Evolutionary conservation across 1,140 invertebrate genomes (phyloP), one percentile per base, ranked within the genome.

Genomic region (Zaprionus tsacasi): DNA sequence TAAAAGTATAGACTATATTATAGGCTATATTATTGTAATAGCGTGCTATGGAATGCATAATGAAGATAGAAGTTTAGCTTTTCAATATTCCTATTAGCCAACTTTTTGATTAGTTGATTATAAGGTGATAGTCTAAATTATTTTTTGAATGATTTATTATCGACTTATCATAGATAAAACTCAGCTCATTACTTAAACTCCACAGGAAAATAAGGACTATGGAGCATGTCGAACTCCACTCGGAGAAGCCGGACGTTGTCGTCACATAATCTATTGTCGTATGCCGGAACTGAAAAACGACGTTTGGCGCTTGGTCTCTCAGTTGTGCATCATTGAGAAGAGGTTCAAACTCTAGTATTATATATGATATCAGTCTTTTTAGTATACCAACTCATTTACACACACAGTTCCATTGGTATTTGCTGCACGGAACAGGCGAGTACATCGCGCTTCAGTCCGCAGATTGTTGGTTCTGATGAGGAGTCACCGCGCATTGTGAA

Each of bases 271-370:
- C 21, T 94, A 94, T 82, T 96, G 96, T 75, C 91, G 94, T n/a
- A 92, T 95, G 76, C 93, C 95, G 0, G 93, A 94, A 15, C 93
- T 95, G 64, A 93, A 93, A 50, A 91, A 91, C 1, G 94, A 95
- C 77, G 94, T 94, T 58, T 92, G 93, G 65, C 93, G 93, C 40
- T 93, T 95, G 45, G 93, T 96, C 79, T 93, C 95, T 52, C 95
- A 96, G 76, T 90, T 95, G 12, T 96, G 96, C 81, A 93, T 96
- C 13, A 96, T 96, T 63, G 93, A 95, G 63, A 91, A 93, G 50
- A 93, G 93, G 95, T 96, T 15, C 13, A 8, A 36, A 12, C 10
- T 35, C 6, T 2, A n/a, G 0, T 10, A 35, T 6, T 50, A n/a
- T 17, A 2, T 4, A 17, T 6, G 11, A 1, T 48, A 11, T 21